A percentile compares a stretch with the other conserved stretches of the same genome.
phyloP scores from a whole-genome alignment of 2,888 invertebrate genomes.

The Synergus japonicus region DNA sequence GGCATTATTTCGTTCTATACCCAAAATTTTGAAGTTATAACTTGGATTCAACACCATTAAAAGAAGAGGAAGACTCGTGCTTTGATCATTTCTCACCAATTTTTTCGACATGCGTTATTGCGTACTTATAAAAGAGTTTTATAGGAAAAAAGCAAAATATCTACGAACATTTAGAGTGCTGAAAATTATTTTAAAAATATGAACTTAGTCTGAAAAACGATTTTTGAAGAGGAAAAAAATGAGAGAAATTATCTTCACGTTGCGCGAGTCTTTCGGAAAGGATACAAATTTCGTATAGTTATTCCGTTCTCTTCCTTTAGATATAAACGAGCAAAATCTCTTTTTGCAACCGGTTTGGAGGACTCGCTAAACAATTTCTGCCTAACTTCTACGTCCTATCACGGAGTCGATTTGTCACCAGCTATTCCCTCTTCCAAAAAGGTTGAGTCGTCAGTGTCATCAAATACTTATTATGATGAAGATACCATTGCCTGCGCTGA shows the following conservation, averaged over 20 bases:
- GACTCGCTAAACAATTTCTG: slow-evolving; percentile 73
- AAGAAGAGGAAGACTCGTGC: not conserved
- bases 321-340: slow-evolving; percentile 54
- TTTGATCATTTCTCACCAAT: not conserved
- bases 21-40: too few species aligned
- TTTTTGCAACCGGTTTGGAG: slow-evolving; percentile 64
- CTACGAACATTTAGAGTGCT: not conserved
- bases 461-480: not conserved
- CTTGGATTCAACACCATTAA: not conserved
- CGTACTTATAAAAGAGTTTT: too few species aligned
- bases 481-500: not conserved
- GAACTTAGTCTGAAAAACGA: too few species aligned
- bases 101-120: too few species aligned
- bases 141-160: too few species aligned
- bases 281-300: not conserved
- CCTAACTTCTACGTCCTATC: slow-evolving; percentile 70
- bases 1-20: too few species aligned
- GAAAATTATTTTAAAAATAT: too few species aligned
- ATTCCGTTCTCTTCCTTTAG: slow-evolving; percentile 46
- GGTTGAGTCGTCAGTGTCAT: not conserved
- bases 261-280: not conserved
- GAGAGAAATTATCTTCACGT: not conserved
- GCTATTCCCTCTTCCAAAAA: slow-evolving; percentile 40
- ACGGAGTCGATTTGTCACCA: slow-evolving; percentile 64
- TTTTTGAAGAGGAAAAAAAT: too few species aligned